Percentiles rank a stretch among this genome's conserved stretches.
Conservation (phyloP, 2,888 invertebrate species). For the Diabrotica balteata region DNA sequence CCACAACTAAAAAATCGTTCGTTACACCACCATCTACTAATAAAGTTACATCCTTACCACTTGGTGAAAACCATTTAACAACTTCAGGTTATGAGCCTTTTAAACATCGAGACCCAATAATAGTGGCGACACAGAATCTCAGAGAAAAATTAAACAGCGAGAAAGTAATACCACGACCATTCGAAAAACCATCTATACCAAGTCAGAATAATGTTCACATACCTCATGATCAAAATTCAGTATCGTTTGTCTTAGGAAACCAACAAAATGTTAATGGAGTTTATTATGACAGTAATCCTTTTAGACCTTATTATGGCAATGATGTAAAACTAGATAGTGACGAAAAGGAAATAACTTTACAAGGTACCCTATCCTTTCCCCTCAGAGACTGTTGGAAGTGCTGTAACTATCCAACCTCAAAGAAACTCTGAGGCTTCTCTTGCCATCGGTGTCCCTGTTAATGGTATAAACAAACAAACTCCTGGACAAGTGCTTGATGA, state of each 20-base stretch:
- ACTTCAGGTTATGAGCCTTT: slow-evolving; percentile 36
- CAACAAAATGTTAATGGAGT: slow-evolving; percentile 66
- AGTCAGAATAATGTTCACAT: slow-evolving; percentile 71
- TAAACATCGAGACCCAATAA: slow-evolving; percentile 50
- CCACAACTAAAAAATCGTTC: slow-evolving; percentile 9
- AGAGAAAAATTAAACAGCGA: slow-evolving; percentile 58
- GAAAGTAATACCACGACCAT: slow-evolving; percentile 52
- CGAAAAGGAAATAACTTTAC: slow-evolving; percentile 21
- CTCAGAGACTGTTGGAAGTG: slow-evolving; percentile 39
- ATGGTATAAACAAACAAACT: slow-evolving; percentile 48
- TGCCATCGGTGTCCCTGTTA: slow-evolving; percentile 57
- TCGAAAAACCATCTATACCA: slow-evolving; percentile 56
- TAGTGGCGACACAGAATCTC: slow-evolving; percentile 57
- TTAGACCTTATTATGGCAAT: slow-evolving; percentile 51
- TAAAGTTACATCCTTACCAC: slow-evolving; percentile 58
- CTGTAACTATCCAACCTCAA: slow-evolving; percentile 57
- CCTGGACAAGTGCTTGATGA: slow-evolving; percentile 60
- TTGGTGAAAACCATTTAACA: slow-evolving; percentile 57
- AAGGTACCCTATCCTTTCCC: slow-evolving; percentile 31
- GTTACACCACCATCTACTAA: slow-evolving; percentile 33
- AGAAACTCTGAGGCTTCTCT: slow-evolving; percentile 57
- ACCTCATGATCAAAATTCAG: slow-evolving; percentile 69
- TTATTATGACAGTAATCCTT: slow-evolving; percentile 57
- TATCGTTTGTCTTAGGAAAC: slow-evolving; percentile 70
- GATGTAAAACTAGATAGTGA: slow-evolving; percentile 36